Evolutionary conservation across 2,113 vertebrate species (phyloP).

Genomic region (Alaudala cheleensis): DNA sequence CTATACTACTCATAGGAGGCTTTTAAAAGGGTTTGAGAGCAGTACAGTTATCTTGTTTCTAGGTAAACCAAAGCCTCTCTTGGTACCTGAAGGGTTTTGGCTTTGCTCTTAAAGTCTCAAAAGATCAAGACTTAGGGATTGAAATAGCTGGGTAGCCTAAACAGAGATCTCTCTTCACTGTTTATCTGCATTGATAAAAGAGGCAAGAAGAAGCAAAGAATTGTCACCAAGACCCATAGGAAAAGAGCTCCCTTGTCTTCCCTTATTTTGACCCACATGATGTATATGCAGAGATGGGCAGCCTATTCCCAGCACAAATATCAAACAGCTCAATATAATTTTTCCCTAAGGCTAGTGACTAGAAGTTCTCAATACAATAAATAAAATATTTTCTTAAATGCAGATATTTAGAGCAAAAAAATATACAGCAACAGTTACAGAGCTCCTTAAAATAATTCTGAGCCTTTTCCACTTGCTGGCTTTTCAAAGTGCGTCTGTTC

Average conservation of each 20-base stretch:
- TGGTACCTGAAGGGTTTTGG: background rate
- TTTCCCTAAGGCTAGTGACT: background rate
- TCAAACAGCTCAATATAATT: background rate
- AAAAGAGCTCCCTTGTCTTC: background rate
- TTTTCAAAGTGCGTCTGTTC: background rate
- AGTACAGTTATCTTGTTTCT: background rate
- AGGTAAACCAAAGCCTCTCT: background rate
- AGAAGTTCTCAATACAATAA: background rate
- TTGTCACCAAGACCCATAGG: fast-evolving
- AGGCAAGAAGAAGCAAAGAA: background rate
- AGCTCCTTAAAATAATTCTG: background rate
- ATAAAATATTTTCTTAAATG: background rate
- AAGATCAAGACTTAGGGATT: background rate
- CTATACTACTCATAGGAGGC: fast-evolving
- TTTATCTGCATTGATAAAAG: background rate
- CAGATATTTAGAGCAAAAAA: background rate
- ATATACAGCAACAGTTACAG: background rate
- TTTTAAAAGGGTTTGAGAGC: background rate
- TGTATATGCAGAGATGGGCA: background rate
- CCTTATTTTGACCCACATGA: background rate
- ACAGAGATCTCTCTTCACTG: background rate
- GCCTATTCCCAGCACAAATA: background rate
- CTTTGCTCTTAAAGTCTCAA: background rate
- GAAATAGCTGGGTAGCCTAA: background rate
- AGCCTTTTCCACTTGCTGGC: background rate